Evolutionary conservation across 2,888 invertebrate species (phyloP).

Genomic region (Lydus trimaculatus): DNA sequence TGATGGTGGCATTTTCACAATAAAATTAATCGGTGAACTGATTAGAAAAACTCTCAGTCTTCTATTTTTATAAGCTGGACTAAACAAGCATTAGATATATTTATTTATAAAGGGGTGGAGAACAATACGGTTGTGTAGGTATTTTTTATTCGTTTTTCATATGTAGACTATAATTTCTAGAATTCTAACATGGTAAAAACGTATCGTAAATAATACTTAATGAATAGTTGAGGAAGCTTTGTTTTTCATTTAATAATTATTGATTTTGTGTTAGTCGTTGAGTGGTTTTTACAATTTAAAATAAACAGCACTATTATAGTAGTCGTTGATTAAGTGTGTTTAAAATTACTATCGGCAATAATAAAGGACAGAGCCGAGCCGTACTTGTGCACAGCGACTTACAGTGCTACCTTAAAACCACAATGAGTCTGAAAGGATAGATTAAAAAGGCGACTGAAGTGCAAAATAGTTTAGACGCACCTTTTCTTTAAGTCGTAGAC

Average conservation of each 20-base stretch:
- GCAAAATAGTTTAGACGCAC: no score
- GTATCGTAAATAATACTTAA: background rate
- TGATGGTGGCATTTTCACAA: background rate
- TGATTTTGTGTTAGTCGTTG: background rate
- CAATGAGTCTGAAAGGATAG: no score
- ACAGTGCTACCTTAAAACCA: no score
- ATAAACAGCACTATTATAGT: no score
- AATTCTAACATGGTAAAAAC: background rate
- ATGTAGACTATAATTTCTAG: background rate
- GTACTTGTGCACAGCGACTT: no score
- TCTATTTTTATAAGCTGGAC: background rate
- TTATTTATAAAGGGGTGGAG: slow-evolving; percentile 2
- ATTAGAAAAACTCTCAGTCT: background rate
- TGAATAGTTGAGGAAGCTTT: background rate
- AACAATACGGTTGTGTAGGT: background rate
- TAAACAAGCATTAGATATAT: background rate
- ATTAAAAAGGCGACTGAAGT: no score
- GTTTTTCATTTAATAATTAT: no score
- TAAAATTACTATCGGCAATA: no score
- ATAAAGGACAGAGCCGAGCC: no score
- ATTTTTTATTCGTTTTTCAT: background rate
- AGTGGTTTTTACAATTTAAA: background rate
- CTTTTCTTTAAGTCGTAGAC: no score
- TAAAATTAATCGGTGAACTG: background rate
- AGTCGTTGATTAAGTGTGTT: no score